Base-by-base conservation (phyloP, 2,888 invertebrate genomes). In the Lasioglossum calceatum region DNA sequence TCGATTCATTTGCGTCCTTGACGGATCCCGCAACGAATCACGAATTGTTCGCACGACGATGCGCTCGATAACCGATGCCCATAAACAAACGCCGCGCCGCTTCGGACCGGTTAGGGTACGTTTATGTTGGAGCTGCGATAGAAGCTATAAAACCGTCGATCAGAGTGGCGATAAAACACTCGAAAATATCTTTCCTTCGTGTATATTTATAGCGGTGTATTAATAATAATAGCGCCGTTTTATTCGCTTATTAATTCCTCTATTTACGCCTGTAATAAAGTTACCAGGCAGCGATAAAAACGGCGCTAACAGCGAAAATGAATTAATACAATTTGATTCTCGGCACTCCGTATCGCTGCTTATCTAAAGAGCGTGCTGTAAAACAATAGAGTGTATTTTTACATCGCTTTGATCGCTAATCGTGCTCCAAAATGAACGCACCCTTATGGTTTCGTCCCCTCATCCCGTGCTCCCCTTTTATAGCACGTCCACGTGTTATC, bases 31-130 rank as follows among this genome's bases (percentile, higher is more conserved):
- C 70, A 16, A 19, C 16, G 44, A 42, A 12, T 67, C 87, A 85
- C 87, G 88, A 87, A 61, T 54, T 54, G 54, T 54, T 54, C 54
- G 54, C 54, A 8, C 23, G 36, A 67, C 89, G 90, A 73, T 73
- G 50, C 93, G 89, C 90, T 92, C 92, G 91, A 92, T 91, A 91
- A 93, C 88, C 89, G 89, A 90, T 88, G 90, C 89, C 91, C 93
- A 92, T 93, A 93, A 93, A 93, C 92, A 92, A 89, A 87, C 85
- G 82, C 32, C 85, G 82, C 32, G 32, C 84, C 87, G 87, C 87
- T 80, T 85, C 84, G 88, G 92, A 92, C 92, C 93, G 92, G 92
- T 92, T 91, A 50, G 54, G 90, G 91, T 88, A 92, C 91, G 90
- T 86, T 86, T 54, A 54, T 54, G 54, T 54, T 54, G 54, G 23